Conservation (phyloP, 1,140 invertebrate genomes). For the Psilanteris sp. region DNA sequence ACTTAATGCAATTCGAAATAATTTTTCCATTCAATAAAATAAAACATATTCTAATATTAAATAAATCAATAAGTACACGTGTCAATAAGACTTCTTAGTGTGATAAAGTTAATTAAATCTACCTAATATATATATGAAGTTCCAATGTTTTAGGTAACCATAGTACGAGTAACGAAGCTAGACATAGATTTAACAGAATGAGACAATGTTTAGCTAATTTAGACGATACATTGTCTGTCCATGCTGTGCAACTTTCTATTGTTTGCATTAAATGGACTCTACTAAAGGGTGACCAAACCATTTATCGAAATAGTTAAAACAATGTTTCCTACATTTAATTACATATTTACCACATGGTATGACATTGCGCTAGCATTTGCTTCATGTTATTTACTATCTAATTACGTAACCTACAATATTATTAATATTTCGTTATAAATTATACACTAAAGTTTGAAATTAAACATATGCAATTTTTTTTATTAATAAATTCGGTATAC, state of each 20-base stretch:
- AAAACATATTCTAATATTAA: neutral
- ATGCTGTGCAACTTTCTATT: conserved; percentile 45
- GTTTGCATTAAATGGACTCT: conserved; percentile 40
- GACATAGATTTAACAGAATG: conserved; percentile 51
- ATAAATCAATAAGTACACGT: too few relatives aligned
- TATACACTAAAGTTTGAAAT: too few relatives aligned
- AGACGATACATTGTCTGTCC: conserved; percentile 53
- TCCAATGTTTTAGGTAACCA: conserved; percentile 11
- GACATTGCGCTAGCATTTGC: conserved; percentile 2
- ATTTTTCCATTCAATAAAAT: too few relatives aligned
- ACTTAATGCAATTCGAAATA: too few relatives aligned
- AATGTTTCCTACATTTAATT: conserved; percentile 32
- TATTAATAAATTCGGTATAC: too few relatives aligned
- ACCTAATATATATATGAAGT: conserved; percentile 5
- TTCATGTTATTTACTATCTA: conserved; percentile 23
- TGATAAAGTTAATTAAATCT: conserved; percentile 28
- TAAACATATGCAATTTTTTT: conserved; percentile 11
- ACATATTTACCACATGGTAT: conserved; percentile 23
- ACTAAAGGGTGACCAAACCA: conserved; percentile 51
- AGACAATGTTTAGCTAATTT: conserved; percentile 57
- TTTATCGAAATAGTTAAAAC: conserved; percentile 45
- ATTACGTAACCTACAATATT: conserved; percentile 10
- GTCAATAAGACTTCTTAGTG: too few relatives aligned
- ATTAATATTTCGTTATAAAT: too few relatives aligned
- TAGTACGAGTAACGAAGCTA: conserved; percentile 12